Base-by-base conservation (phyloP, 2,797 vertebrate genomes). In the Menidia menidia region DNA sequence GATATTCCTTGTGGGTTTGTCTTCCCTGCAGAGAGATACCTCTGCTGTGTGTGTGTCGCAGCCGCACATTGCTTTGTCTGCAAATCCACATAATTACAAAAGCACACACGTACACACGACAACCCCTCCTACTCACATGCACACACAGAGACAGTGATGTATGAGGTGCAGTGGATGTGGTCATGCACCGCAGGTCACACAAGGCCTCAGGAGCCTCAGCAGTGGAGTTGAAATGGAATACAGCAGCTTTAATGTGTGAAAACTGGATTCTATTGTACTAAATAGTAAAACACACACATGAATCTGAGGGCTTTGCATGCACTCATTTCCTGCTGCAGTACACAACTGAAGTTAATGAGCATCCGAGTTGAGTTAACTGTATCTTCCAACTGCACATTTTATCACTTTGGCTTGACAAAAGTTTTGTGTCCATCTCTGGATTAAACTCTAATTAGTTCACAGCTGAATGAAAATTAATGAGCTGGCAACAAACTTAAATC, bases 151-250 rank as follows among this genome's bases (percentile, higher is more conserved):
- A 87, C 73, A 89, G 12, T 85, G 87, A 90, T 88, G 63, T 77
- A 90, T 77, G 79, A 83, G 83, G 71, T 79, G 84, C 82, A 75
- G 77, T 18, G 31, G 42, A 71, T 73, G 83, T 71, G 80, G 85
- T 84, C 83, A 68, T 83, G 84, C 87, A 61, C 78, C 64, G 78
- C 83, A 61, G 87, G 88, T 86, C 88, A 88, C 30, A 55, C 52
- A 2, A 78, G 83, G 82, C 80, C 82, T 82, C 67, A 1, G 67
- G 68, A 79, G 68, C 66, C 42, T 65, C 60, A 6, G 65, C 71
- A 59, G 33, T n/a, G 18, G 31, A 10, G 51, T 13, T 44, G n/a
- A n/a, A 32, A 19, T 39, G 42, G 45, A 31, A 52, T 53, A 39
- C 47, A 47, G 8, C 54, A 45, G 47, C 42, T 11, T 31, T 6